Conservation (phyloP, 1,140 invertebrate genomes). For the Caenorhabditis latens region DNA sequence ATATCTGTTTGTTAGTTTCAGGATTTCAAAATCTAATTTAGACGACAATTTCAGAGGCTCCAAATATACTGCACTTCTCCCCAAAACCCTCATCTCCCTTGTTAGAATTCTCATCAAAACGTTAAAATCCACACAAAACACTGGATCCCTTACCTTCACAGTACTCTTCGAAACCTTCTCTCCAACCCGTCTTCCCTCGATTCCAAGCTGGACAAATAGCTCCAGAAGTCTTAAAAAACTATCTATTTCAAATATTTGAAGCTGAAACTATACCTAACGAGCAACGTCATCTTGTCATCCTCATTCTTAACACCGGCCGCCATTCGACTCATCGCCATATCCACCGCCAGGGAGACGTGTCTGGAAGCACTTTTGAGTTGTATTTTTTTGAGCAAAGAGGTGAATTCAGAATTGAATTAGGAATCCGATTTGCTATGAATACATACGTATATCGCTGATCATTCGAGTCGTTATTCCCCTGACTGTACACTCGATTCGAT, state of each 20-base stretch:
- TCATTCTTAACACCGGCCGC: constrained; percentile 92
- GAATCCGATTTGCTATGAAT: too few relatives aligned
- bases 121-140: too few relatives aligned
- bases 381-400: not conserved
- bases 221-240: constrained; percentile 86
- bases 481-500: constrained; percentile 88
- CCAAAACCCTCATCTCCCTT: too few relatives aligned
- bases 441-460: constrained; percentile 79
- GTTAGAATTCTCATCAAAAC: too few relatives aligned
- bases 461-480: constrained; percentile 81
- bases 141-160: constrained; percentile 68
- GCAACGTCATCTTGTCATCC: constrained; percentile 85
- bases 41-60: too few relatives aligned
- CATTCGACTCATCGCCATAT: constrained; percentile 93
- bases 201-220: constrained; percentile 94
- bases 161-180: constrained; percentile 77
- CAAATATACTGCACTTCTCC: too few relatives aligned
- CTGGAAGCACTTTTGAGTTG: constrained; percentile 40
- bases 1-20: too few relatives aligned
- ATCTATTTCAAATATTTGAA: constrained; percentile 91
- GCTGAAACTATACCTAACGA: constrained; percentile 87
- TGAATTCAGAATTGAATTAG: constrained; percentile 15
- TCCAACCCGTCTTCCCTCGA: constrained; percentile 88
- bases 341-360: constrained; percentile 92
- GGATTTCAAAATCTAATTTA: too few relatives aligned